A percentile compares a stretch with the other conserved stretches of the same genome.
Conservation (phyloP, 2,113 vertebrate species). For the Salvelinus sp. region DNA sequence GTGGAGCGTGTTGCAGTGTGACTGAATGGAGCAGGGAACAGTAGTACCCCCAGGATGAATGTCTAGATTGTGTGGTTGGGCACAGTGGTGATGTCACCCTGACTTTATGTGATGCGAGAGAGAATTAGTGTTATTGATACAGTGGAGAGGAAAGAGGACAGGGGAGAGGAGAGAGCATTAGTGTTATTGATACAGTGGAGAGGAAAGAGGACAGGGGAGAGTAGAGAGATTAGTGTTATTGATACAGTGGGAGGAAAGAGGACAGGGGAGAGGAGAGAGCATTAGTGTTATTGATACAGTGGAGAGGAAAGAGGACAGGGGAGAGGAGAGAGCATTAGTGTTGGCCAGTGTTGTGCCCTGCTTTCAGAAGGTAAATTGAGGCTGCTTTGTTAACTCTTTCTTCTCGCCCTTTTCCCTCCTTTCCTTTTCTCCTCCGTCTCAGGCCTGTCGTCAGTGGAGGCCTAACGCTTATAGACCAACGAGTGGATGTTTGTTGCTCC, state of each 20-base stretch:
- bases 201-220: too few relatives aligned
- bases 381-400: neutral
- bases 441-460: conserved; percentile 92
- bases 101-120: neutral
- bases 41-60: neutral
- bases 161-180: too few relatives aligned
- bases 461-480: conserved; percentile 86
- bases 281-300: too few relatives aligned
- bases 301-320: too few relatives aligned
- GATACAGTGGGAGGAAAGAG: too few relatives aligned
- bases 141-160: too few relatives aligned
- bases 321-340: neutral
- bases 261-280: neutral
- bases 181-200: too few relatives aligned
- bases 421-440: conserved; percentile 12
- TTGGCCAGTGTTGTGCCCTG: neutral
- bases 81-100: neutral
- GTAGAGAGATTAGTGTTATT: too few relatives aligned
- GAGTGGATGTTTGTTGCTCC: conserved; percentile 92
- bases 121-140: too few relatives aligned
- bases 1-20: neutral
- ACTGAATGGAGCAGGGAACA: neutral
- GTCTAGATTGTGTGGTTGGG: neutral
- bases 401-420: neutral
- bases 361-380: neutral